phyloP scores from a whole-genome alignment of 1,140 invertebrate genomes.

The Lordiphosa clarofinis region DNA sequence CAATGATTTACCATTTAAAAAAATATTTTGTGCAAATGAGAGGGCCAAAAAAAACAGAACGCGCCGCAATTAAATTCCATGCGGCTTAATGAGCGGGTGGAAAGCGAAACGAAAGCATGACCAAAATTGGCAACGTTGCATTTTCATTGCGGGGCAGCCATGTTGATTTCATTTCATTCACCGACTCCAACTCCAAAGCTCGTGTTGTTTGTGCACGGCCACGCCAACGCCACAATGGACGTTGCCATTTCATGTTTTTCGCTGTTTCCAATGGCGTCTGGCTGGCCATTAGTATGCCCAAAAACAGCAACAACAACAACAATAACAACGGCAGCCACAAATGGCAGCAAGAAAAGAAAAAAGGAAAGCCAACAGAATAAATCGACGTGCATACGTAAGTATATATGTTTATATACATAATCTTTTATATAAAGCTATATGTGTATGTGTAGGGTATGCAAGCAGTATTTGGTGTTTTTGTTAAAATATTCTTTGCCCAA shows the following conservation, averaged over 20 bases:
- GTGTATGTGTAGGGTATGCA: too few relatives aligned
- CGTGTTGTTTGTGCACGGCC: constrained; percentile 38
- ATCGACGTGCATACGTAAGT: too few relatives aligned
- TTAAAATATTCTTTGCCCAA: too few relatives aligned
- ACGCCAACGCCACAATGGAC: constrained; percentile 57
- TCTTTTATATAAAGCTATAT: too few relatives aligned
- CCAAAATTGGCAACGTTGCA: constrained; percentile 66
- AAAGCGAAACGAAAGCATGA: constrained; percentile 18
- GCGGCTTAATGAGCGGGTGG: constrained; percentile 27
- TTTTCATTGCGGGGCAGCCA: constrained; percentile 53
- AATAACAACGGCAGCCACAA: too few relatives aligned
- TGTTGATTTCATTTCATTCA: constrained; percentile 75
- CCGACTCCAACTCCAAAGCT: neutral
- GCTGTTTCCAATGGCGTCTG: too few relatives aligned
- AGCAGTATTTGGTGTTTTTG: too few relatives aligned
- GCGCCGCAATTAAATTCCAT: constrained; percentile 32
- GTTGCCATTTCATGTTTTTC: constrained; percentile 26
- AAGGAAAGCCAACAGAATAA: too few relatives aligned
- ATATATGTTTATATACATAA: too few relatives aligned
- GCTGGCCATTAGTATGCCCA: too few relatives aligned
- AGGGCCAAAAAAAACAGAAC: constrained; percentile 3
- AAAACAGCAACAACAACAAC: too few relatives aligned
- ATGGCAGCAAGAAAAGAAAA: too few relatives aligned
- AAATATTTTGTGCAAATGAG: neutral
- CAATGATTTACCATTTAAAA: constrained; percentile 21